Conservation (phyloP, 2,113 vertebrate species). For the Stegostoma tigrinum region DNA sequence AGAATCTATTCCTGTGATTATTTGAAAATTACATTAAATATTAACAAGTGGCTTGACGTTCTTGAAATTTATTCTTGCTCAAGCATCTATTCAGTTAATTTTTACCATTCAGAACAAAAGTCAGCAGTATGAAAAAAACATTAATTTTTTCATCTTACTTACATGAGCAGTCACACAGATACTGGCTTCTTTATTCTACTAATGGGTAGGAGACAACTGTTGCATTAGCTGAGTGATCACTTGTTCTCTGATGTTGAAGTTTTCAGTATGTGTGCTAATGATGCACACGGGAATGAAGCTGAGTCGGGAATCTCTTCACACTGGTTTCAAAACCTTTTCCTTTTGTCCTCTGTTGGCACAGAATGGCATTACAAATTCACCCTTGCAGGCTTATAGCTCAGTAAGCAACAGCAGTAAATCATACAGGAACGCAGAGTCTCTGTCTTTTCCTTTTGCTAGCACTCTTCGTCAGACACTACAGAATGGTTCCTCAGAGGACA, state of each 20-base stretch:
- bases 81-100: neutral
- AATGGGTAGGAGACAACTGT: slow-evolving; percentile 3
- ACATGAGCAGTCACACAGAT: neutral
- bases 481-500: slow-evolving; percentile 27
- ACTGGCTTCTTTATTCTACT: neutral
- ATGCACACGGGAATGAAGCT: neutral
- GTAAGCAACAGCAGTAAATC: neutral
- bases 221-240: slow-evolving; percentile 15
- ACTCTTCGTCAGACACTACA: neutral
- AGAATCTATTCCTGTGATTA: neutral
- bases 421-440: neutral
- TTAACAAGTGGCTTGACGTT: neutral
- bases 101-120: neutral
- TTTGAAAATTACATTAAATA: neutral
- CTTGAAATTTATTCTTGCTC: neutral
- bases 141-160: neutral
- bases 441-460: neutral
- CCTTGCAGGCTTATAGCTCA: neutral
- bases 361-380: slow-evolving; percentile 16
- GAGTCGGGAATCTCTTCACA: neutral
- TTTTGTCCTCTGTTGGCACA: neutral
- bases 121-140: neutral
- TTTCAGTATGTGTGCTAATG: neutral
- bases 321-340: neutral
- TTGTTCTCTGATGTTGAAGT: neutral